A percentile compares a stretch with the other conserved stretches of the same genome.
Conservation (phyloP, 1,140 invertebrate species). For the Lasioglossum albipes region DNA sequence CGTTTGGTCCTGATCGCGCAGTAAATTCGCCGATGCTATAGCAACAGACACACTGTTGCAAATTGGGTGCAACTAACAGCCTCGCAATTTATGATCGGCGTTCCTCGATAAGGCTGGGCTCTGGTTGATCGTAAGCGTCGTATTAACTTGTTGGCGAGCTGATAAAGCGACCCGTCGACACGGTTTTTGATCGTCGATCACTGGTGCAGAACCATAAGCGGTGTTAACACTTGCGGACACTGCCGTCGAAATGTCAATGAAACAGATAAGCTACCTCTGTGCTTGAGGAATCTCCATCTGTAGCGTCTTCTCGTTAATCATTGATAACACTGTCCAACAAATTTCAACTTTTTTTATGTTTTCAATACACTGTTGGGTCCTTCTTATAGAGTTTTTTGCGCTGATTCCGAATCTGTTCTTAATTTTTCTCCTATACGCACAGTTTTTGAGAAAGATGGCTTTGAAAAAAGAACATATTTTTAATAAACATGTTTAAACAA, state of each 20-base stretch:
- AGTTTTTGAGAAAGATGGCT: too few species aligned
- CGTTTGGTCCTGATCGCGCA: neutral
- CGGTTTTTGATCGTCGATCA: neutral
- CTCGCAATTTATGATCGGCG: neutral
- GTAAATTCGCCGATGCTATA: neutral
- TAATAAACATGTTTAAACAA: too few species aligned
- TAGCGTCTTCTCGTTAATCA: too few species aligned
- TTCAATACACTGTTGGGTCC: too few species aligned
- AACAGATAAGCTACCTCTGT: neutral
- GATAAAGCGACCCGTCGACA: constrained; percentile 1
- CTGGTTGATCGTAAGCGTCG: neutral
- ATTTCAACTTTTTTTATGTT: too few species aligned
- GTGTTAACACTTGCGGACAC: neutral
- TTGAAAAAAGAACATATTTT: too few species aligned
- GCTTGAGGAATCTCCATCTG: too few species aligned
- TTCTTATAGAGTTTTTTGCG: too few species aligned
- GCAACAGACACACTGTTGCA: neutral
- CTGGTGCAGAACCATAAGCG: too few species aligned
- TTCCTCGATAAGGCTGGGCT: neutral
- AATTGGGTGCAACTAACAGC: constrained; percentile 2
- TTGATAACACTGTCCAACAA: too few species aligned
- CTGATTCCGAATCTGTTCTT: too few species aligned
- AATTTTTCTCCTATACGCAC: too few species aligned
- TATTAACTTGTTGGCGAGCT: neutral
- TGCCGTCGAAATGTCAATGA: neutral